Evolutionary conservation across 2,888 invertebrate genomes (phyloP), one percentile per base, ranked within the genome.

Genomic region (Nomada ruficornis): DNA sequence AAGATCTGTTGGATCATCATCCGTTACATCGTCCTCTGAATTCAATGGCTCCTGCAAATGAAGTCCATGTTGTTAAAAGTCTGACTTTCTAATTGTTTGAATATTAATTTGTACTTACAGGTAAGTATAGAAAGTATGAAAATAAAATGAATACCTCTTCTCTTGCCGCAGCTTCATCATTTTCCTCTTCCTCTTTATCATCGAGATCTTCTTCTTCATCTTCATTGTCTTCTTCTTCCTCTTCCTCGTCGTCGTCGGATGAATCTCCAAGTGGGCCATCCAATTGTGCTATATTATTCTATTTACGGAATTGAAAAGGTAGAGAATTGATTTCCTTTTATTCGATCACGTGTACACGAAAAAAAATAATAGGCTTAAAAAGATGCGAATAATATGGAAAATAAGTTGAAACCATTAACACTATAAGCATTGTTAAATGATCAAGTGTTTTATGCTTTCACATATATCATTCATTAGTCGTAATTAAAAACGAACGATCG

Each of bases 11-110:
- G 98, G 97, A 92, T 98, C 98, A 91, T 99, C 99, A 93, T 99
- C 99, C 67, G 99, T 99, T 9, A 99, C 98, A 94, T 99, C 99
- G 94, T 99, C 99, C 90, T 97, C 98, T 7, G 98, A 98, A 94
- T 99, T 99, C 0, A 99, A 95, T 0, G 99, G 99, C 92, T 99
- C 99, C 95, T 99, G 81, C 88, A 89, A 60, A 83, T 59, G 26
- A 47, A 54, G 59, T 69, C 18, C 10, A 2, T 62, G n/a, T 36
- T 5, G 55, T 73, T 23, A n/a, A 65, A 63, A 3, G 47, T 65
- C 52, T 54, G 1, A 11, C 20, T 23, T 55, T 36, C 15, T 18
- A 42, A 62, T 36, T 70, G 26, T 60, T 4, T 18, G 26, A 59
- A 44, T 42, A 13, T 13, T 5, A 3, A 9, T 20, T 69, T 42